Percentiles rank a stretch among this genome's conserved stretches.
Evolutionary conservation across 2,888 invertebrate genomes (phyloP).

Genomic region (Resseliella maxima): DNA sequence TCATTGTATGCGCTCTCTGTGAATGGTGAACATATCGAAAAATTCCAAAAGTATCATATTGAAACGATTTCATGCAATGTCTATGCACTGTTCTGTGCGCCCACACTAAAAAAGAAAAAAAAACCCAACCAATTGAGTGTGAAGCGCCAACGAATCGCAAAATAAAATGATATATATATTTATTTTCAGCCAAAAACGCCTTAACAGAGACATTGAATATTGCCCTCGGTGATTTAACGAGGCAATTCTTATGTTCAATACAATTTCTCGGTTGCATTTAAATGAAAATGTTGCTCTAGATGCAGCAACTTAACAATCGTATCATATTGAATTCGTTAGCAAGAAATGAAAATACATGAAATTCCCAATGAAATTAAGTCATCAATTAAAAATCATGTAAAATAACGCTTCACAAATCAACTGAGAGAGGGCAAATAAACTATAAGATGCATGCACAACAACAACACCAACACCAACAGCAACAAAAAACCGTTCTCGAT

Average conservation of each 20-base stretch:
- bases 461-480: too few species aligned
- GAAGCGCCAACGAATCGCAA: constrained; percentile 4
- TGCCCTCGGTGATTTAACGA: constrained; percentile 42
- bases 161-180: constrained; percentile 25
- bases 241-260: neutral
- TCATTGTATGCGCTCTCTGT: neutral
- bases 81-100: neutral
- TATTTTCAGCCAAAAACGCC: constrained; percentile 29
- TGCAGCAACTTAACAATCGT: neutral
- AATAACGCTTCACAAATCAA: constrained; percentile 35
- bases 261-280: neutral
- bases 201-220: constrained; percentile 29
- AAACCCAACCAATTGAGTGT: neutral
- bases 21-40: neutral
- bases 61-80: neutral
- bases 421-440: neutral
- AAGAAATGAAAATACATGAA: neutral
- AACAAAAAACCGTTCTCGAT: neutral
- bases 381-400: constrained; percentile 53
- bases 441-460: too few species aligned
- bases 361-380: constrained; percentile 35
- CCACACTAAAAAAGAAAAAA: too few species aligned
- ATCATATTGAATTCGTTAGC: neutral
- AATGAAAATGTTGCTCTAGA: neutral
- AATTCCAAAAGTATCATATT: neutral